A percentile compares a stretch with the other conserved stretches of the same genome.
Evolutionary conservation across 1,140 invertebrate genomes (phyloP).

Genomic region (Danaus melanippus): DNA sequence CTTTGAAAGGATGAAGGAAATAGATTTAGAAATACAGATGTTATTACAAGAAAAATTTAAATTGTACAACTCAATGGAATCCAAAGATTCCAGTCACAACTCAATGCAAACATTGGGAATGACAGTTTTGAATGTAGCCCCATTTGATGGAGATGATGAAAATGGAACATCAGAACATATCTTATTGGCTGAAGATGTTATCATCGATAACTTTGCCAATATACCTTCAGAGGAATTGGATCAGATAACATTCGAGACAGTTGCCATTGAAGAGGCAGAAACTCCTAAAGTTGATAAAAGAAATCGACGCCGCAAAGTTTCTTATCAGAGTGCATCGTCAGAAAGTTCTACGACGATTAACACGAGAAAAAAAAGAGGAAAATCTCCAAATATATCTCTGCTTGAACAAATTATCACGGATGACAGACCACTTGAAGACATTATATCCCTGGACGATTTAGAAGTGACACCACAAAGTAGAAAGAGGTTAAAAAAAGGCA

Average conservation of each 20-base stretch:
- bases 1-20: constrained; percentile 67
- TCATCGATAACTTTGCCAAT: constrained; percentile 51
- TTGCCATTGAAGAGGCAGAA: constrained; percentile 25
- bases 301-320: constrained; percentile 25
- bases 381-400: constrained; percentile 55
- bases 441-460: constrained; percentile 56
- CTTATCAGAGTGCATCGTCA: constrained; percentile 25
- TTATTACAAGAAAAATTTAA: constrained; percentile 69
- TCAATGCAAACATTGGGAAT: constrained; percentile 48
- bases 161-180: constrained; percentile 21
- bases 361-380: constrained; percentile 35
- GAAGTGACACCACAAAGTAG: constrained; percentile 36
- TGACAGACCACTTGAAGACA: constrained; percentile 58
- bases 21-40: constrained; percentile 66
- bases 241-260: constrained; percentile 49
- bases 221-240: constrained; percentile 60
- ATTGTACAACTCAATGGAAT: constrained; percentile 61
- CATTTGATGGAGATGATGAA: constrained; percentile 26
- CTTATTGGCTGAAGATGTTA: constrained; percentile 31
- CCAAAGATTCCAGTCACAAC: constrained; percentile 31
- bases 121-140: constrained; percentile 49
- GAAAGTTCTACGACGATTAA: constrained; percentile 24
- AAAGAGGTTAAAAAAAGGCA: constrained; percentile 27
- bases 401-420: constrained; percentile 62
- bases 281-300: constrained; percentile 24